Evolutionary conservation across 2,888 invertebrate species (phyloP), one percentile per base, ranked within the genome.

Genomic region (Odontothrips loti): DNA sequence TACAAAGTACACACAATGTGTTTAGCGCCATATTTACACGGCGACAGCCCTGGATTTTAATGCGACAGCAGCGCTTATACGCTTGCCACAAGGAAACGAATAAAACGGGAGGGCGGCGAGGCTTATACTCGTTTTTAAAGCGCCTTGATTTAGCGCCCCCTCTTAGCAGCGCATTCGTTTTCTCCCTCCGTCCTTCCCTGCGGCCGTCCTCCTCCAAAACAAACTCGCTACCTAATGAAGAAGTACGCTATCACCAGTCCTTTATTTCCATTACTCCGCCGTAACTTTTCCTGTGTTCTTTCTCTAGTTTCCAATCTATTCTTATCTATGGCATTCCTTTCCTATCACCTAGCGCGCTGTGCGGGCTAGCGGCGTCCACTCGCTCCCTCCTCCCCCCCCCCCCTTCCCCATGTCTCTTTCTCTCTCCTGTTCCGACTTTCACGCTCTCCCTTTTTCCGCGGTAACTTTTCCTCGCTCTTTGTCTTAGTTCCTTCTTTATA

Each of bases 251-350:
- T 58, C 58, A 17, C 68, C 68, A 9, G 68, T 75, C 68, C 68
- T 75, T 75, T 75, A 75, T 75, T 75, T 75, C 68, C 27, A 75
- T 75, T 75, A 75, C 68, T 27, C 9, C 12, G 68, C 23, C 68
- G 68, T 75, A 75, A 75, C 68, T 75, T 75, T 75, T 27, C 68
- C 68, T 23, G 27, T 75, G 27, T 75, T 23, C 68, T 27, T 23
- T 27, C 68, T 75, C 68, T 75, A 75, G 68, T 75, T 75, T 75
- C 68, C 68, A 75, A 75, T 75, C 68, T 75, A 75, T 75, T 75
- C 68, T 75, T 75, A 75, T 75, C 68, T 75, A 75, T 75, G 27
- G 68, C 27, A 75, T 75, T 75, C 68, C 23, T 75, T 27, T 75
- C 68, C 27, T 75, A 75, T 75, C 68, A 75, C 68, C 68, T 75